Evolutionary conservation across 2,797 vertebrate genomes (phyloP).

Genomic region (Avahi laniger): DNA sequence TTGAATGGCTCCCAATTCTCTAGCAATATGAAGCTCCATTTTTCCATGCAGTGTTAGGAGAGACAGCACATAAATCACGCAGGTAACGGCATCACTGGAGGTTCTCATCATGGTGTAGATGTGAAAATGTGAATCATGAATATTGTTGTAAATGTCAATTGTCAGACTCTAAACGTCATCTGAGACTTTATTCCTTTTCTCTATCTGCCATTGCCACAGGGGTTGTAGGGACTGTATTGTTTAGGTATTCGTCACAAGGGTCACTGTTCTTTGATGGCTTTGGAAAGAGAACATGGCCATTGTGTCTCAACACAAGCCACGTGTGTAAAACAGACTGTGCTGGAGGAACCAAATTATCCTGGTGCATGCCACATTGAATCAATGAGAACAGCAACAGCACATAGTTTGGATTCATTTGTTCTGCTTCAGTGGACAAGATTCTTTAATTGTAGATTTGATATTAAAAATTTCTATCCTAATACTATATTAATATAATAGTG

Average conservation of each 20-base stretch:
- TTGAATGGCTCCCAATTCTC: neutral
- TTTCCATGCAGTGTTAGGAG: neutral
- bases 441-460: neutral
- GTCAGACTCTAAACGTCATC: conserved; percentile 59
- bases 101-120: conserved; percentile 8
- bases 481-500: neutral
- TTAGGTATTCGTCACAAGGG: neutral
- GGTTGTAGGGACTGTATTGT: neutral
- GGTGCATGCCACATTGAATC: neutral
- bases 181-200: conserved; percentile 61
- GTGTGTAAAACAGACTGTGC: neutral
- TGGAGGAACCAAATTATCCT: neutral
- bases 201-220: conserved; percentile 59
- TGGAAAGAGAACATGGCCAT: neutral
- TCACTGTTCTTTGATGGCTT: neutral
- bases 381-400: neutral
- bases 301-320: neutral
- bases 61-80: neutral
- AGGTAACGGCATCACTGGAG: neutral
- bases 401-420: neutral
- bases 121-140: conserved; percentile 65
- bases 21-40: neutral
- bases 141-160: conserved; percentile 71
- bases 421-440: neutral
- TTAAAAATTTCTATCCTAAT: neutral